Conservation (phyloP, 2,797 vertebrate species). For the Brotogeris chrysoptera region DNA sequence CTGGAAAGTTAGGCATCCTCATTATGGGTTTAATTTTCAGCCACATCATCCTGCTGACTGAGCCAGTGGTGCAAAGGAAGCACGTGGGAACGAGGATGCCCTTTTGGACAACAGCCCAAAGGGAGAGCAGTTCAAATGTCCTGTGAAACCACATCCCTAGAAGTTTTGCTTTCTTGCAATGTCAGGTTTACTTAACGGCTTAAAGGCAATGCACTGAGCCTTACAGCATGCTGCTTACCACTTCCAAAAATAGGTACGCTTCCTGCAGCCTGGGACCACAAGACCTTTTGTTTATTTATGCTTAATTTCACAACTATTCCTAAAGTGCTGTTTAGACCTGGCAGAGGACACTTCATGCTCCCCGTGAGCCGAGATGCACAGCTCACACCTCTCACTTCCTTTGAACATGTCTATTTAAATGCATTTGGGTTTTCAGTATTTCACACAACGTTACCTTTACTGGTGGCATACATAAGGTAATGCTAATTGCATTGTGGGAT, state of each 20-base stretch:
- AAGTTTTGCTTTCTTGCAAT: not conserved
- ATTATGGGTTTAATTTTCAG: not conserved
- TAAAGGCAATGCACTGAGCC: not conserved
- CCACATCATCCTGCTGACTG: not conserved
- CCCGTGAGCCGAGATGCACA: not conserved
- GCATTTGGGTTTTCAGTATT: not conserved
- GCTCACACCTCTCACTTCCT: not conserved
- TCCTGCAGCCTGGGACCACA: not conserved
- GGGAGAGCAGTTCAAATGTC: not conserved
- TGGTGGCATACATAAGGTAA: not conserved
- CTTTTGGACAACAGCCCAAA: not conserved
- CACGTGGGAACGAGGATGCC: not conserved
- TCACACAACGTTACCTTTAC: not conserved
- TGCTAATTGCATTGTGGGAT: not conserved
- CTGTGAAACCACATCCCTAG: conserved; percentile 13
- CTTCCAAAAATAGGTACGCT: not conserved
- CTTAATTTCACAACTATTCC: not conserved
- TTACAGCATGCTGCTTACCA: not conserved
- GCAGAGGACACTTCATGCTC: not conserved
- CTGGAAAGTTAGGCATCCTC: not conserved
- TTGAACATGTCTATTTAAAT: not conserved
- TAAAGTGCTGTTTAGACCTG: not conserved
- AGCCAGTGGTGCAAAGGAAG: not conserved
- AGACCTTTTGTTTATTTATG: not conserved
- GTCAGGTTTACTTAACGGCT: not conserved